These are phyloP conservation scores for Ditylenchus weischeri DNA, from an alignment of 2,888 invertebrate species.

Conservation along the genomic window DNA sequence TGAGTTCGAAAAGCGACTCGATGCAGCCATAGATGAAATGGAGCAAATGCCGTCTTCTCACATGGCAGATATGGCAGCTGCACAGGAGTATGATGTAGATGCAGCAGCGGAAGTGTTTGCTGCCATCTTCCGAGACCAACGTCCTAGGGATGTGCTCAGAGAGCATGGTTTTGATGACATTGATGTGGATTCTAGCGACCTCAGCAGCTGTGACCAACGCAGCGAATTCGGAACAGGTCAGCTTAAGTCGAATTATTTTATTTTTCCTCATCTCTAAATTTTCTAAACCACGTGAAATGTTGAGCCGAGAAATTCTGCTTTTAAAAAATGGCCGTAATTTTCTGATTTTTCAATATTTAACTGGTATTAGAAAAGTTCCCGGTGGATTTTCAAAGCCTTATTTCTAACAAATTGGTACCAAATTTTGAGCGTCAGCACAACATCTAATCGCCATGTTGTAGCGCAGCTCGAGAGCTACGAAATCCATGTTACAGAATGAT, in stretches of 20 bases:
- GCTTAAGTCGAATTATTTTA: not conserved
- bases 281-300: not conserved
- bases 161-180: constrained; percentile 43
- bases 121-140: constrained; percentile 49
- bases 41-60: constrained; percentile 7
- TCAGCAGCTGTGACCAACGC: constrained; percentile 15
- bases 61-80: constrained; percentile 15
- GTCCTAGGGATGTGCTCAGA: constrained; percentile 49
- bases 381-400: too few relatives aligned
- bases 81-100: constrained; percentile 44
- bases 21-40: constrained; percentile 14
- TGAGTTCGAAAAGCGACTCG: constrained; percentile 10
- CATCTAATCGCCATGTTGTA: too few relatives aligned
- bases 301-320: not conserved
- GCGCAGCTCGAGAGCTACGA: too few relatives aligned
- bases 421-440: too few relatives aligned
- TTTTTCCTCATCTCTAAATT: too few relatives aligned
- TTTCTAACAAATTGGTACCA: too few relatives aligned
- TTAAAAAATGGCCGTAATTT: too few relatives aligned
- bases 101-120: constrained; percentile 55
- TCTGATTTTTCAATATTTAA: too few relatives aligned
- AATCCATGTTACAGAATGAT: too few relatives aligned
- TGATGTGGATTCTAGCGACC: constrained; percentile 34
- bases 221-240: constrained; percentile 17
- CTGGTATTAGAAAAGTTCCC: too few relatives aligned